Conservation (phyloP, 1,140 invertebrate species). For the Drosophila sp. region DNA sequence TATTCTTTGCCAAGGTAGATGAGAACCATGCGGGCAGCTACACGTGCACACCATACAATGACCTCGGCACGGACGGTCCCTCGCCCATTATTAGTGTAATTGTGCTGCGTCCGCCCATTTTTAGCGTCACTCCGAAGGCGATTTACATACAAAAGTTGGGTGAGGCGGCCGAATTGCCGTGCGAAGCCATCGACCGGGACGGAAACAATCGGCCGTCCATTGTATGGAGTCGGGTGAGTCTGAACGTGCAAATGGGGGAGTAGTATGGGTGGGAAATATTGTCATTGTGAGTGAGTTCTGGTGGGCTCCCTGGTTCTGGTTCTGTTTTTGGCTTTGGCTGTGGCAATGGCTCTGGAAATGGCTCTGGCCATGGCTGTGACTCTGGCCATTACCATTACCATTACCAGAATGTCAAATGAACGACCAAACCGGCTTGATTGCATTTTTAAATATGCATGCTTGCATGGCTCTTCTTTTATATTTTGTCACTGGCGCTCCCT, state of each 20-base stretch:
- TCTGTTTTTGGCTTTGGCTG: neutral
- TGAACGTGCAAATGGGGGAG: slow-evolving; percentile 1
- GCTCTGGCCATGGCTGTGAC: neutral
- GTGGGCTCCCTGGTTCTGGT: neutral
- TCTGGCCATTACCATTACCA: slow-evolving; percentile 20
- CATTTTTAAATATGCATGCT: slow-evolving; percentile 68
- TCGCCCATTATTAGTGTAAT: slow-evolving; percentile 94
- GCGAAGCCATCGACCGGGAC: slow-evolving; percentile 90
- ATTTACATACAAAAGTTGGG: slow-evolving; percentile 92
- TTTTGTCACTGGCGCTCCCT: slow-evolving; percentile 6
- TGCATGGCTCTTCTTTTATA: slow-evolving; percentile 14
- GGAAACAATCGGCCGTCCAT: slow-evolving; percentile 89
- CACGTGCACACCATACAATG: slow-evolving; percentile 96
- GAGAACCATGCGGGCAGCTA: slow-evolving; percentile 92
- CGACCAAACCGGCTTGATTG: slow-evolving; percentile 64
- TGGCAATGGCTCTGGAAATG: too few species aligned
- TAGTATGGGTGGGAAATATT: slow-evolving; percentile 6
- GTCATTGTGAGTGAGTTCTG: slow-evolving; percentile 14
- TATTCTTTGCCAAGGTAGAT: slow-evolving; percentile 92
- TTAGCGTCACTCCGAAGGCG: slow-evolving; percentile 90
- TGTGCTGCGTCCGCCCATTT: slow-evolving; percentile 92
- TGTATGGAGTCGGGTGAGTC: slow-evolving; percentile 92
- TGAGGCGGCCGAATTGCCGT: slow-evolving; percentile 92
- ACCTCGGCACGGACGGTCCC: slow-evolving; percentile 92
- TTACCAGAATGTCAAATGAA: slow-evolving; percentile 18